These are phyloP conservation scores for Corydoras maculifer DNA, from an alignment of 2,113 vertebrate species.

Conservation along the genomic window DNA sequence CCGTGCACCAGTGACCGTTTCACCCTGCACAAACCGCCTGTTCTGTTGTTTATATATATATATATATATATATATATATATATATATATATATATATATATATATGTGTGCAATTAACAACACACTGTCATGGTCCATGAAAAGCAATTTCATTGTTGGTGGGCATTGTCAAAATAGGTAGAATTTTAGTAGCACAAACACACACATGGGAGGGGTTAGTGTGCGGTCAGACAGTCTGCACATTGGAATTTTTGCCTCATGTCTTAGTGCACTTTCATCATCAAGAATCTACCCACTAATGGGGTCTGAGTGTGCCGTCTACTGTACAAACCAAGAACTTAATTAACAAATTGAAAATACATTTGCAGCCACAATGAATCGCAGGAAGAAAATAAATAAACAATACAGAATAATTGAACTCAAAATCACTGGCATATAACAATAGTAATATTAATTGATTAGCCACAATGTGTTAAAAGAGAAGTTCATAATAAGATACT, in stretches of 20 bases:
- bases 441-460: too few species aligned
- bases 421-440: too few species aligned
- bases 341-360: slow-evolving; percentile 10
- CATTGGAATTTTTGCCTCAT: slow-evolving; percentile 37
- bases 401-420: too few species aligned
- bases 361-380: background rate
- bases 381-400: too few species aligned
- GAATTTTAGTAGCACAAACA: too few species aligned
- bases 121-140: too few species aligned
- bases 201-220: slow-evolving; percentile 53
- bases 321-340: slow-evolving; percentile 47
- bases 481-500: too few species aligned
- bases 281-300: slow-evolving; percentile 44
- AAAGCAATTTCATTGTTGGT: too few species aligned
- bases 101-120: background rate
- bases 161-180: too few species aligned
- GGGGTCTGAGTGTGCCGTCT: slow-evolving; percentile 63
- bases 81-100: background rate
- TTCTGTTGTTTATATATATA: background rate
- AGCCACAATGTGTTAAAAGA: too few species aligned
- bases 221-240: slow-evolving; percentile 63
- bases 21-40: too few species aligned
- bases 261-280: slow-evolving; percentile 50
- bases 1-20: too few species aligned
- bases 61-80: background rate